A percentile compares a stretch with the other conserved stretches of the same genome.
These are phyloP conservation scores for Drosophila percnosoma DNA, from an alignment of 2,888 invertebrate genomes.

Conservation along the genomic window DNA sequence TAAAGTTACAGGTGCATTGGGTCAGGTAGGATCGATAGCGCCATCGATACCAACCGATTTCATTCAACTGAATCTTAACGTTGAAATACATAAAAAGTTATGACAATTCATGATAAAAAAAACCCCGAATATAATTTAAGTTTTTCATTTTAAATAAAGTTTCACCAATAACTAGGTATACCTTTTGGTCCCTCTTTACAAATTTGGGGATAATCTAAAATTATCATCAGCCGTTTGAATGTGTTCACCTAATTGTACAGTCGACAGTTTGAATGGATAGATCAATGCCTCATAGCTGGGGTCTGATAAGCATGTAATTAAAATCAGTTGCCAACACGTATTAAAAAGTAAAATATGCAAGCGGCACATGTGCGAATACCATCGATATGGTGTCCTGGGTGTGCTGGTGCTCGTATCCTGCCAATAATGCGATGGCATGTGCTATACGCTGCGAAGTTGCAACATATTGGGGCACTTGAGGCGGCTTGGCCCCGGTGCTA, in stretches of 20 bases:
- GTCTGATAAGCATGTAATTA: constrained; percentile 19
- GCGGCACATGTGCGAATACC: constrained; percentile 30
- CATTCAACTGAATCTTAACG: constrained; percentile 32
- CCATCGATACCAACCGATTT: constrained; percentile 37
- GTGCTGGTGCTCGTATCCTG: constrained; percentile 19
- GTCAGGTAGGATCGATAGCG: constrained; percentile 56
- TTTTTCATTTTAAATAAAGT: background rate
- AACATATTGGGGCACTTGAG: constrained; percentile 78
- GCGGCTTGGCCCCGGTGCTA: constrained; percentile 17
- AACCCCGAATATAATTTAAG: background rate
- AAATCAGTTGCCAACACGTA: constrained; percentile 38
- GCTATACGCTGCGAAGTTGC: constrained; percentile 62
- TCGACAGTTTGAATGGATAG: constrained; percentile 26
- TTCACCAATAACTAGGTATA: background rate
- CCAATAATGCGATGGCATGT: constrained; percentile 64
- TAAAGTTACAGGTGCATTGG: constrained; percentile 68
- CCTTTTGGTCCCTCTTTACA: background rate
- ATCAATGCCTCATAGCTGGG: background rate
- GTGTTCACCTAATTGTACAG: constrained; percentile 9
- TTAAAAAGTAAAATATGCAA: constrained; percentile 34
- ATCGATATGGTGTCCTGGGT: background rate
- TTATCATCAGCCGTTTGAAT: background rate
- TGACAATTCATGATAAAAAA: background rate
- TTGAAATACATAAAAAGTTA: background rate
- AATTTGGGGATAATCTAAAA: background rate